phyloP scores from a whole-genome alignment of 2,797 vertebrate genomes.

The Eospalax fontanierii region DNA sequence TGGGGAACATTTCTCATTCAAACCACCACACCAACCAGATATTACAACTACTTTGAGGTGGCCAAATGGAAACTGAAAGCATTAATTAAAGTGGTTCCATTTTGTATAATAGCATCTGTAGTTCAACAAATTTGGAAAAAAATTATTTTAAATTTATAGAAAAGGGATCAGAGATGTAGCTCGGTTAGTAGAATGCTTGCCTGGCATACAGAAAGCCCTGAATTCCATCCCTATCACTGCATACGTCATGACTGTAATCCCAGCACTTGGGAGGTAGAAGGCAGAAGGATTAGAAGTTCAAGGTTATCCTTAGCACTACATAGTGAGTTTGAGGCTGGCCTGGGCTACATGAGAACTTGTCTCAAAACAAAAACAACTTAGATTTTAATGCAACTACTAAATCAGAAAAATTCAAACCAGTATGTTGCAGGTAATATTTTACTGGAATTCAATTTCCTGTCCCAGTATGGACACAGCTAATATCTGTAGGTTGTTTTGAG shows the following conservation, averaged over 20 bases:
- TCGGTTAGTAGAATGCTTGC: background rate
- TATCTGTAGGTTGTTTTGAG: background rate
- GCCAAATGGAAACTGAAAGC: slow-evolving; percentile 97
- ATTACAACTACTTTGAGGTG: slow-evolving; percentile 94
- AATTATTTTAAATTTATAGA: background rate
- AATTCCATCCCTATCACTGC: background rate
- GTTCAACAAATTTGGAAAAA: slow-evolving; percentile 96
- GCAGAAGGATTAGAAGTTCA: background rate
- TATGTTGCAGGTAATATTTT: background rate
- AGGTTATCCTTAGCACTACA: background rate
- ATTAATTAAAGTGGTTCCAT: slow-evolving; percentile 97
- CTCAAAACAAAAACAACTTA: background rate
- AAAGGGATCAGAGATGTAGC: background rate
- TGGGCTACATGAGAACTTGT: background rate
- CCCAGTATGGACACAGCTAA: background rate
- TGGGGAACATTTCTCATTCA: no score
- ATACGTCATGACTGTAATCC: background rate
- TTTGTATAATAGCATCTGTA: slow-evolving; percentile 96
- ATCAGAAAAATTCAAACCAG: background rate
- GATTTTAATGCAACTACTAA: background rate
- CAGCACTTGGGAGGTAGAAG: background rate
- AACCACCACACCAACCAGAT: slow-evolving; percentile 88
- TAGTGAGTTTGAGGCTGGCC: background rate
- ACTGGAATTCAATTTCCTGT: slow-evolving; percentile 20
- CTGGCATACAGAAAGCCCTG: background rate